Evolutionary conservation across 2,113 vertebrate species (phyloP).

Genomic region (Sigmodon hispidus): DNA sequence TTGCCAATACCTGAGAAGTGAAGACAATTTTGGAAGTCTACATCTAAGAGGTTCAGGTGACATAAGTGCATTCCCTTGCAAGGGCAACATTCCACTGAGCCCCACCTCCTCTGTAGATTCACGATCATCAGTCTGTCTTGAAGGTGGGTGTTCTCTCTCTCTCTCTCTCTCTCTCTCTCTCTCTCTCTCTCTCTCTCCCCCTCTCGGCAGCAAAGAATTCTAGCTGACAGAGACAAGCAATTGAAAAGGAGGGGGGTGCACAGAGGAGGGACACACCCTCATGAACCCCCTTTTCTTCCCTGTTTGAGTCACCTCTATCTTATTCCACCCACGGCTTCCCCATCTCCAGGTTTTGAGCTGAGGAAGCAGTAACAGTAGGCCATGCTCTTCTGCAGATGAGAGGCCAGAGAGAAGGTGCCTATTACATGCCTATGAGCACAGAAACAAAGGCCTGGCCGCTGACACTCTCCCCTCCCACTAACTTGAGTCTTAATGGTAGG

Average conservation of each 20-base stretch:
- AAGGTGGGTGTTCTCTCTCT: conserved; percentile 16
- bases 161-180: too few relatives aligned
- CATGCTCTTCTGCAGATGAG: conserved; percentile 73
- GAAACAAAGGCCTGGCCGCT: conserved; percentile 77
- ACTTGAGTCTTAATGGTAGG: conserved; percentile 88
- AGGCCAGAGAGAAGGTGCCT: conserved; percentile 79
- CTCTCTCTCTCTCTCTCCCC: too few relatives aligned
- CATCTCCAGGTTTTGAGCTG: conserved; percentile 66
- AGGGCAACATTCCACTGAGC: neutral
- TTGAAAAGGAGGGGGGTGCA: neutral
- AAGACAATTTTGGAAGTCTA: neutral
- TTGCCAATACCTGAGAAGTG: conserved; percentile 13
- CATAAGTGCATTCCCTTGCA: neutral
- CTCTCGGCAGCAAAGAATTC: conserved; percentile 27
- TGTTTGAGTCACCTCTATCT: neutral
- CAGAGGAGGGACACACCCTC: neutral
- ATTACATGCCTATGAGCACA: conserved; percentile 76
- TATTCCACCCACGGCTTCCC: neutral
- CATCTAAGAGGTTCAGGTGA: neutral
- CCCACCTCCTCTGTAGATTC: neutral
- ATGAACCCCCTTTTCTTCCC: neutral
- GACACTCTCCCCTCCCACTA: conserved; percentile 78
- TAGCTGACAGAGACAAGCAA: neutral
- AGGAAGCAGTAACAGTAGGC: conserved; percentile 66
- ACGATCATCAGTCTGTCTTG: neutral